These are phyloP conservation scores for Semnornis frantzii DNA, from an alignment of 2,113 vertebrate genomes.

Conservation along the genomic window DNA sequence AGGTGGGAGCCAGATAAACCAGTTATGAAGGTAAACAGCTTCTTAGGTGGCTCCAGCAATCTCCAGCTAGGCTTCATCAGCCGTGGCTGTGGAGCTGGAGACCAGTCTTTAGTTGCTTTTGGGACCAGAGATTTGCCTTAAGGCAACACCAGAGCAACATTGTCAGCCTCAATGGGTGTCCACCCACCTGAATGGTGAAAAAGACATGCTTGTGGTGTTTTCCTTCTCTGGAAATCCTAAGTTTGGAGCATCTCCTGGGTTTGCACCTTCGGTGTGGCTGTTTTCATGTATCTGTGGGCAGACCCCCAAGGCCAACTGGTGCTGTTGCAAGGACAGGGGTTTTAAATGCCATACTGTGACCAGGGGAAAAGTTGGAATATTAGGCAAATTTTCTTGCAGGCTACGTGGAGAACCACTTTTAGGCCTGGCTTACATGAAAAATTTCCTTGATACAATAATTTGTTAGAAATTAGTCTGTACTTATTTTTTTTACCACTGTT, in stretches of 20 bases:
- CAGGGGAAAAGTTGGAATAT: not conserved
- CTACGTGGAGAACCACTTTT: not conserved
- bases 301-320: not conserved
- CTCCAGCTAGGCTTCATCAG: not conserved
- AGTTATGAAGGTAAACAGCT: not conserved
- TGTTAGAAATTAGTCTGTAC: not conserved
- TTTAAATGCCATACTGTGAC: not conserved
- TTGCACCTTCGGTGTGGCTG: not conserved
- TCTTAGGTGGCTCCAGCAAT: not conserved
- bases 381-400: not conserved
- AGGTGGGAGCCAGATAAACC: constrained; percentile 26
- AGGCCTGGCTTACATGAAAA: not conserved
- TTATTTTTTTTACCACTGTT: not conserved
- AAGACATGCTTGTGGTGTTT: not conserved
- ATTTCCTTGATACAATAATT: not conserved
- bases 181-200: not conserved
- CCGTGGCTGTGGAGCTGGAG: not conserved
- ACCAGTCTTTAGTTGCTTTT: fast-evolving
- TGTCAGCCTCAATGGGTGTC: fast-evolving
- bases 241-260: not conserved
- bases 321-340: not conserved
- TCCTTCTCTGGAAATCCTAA: not conserved
- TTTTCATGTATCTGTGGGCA: not conserved
- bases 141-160: not conserved
- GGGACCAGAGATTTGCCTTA: not conserved